A percentile compares a stretch with the other conserved stretches of the same genome.
phyloP scores from a whole-genome alignment of 1,140 invertebrate genomes.

The Tigriopus japonicus region DNA sequence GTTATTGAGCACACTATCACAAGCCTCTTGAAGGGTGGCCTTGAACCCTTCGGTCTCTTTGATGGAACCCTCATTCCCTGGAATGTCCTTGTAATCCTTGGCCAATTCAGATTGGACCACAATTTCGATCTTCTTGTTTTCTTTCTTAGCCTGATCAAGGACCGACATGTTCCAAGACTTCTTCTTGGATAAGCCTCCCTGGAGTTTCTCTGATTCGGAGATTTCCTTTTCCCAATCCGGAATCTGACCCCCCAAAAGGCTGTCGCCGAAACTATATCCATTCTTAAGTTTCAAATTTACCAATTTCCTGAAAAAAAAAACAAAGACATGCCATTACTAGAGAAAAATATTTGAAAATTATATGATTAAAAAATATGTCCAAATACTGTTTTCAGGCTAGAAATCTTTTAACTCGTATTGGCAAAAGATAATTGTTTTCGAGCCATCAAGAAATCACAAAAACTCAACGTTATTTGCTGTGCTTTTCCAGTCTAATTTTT shows the following conservation, averaged over 20 bases:
- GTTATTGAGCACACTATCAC: not conserved
- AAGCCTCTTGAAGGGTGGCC: not conserved
- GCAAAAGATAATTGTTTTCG: too few relatives aligned
- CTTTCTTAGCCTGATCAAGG: not conserved
- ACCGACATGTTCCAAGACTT: not conserved
- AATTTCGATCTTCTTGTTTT: not conserved
- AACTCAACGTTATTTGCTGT: too few relatives aligned
- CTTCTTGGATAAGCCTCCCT: not conserved
- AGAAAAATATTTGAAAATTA: not conserved
- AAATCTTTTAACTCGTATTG: too few relatives aligned
- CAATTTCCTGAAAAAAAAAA: not conserved
- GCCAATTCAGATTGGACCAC: not conserved
- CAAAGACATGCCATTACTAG: not conserved
- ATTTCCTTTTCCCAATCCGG: not conserved
- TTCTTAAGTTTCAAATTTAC: not conserved
- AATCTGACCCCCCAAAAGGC: not conserved
- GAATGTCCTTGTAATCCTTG: not conserved
- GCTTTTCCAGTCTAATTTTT: too few relatives aligned
- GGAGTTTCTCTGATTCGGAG: not conserved
- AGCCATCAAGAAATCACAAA: too few relatives aligned
- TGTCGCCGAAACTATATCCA: not conserved
- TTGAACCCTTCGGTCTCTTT: not conserved
- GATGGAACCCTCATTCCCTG: not conserved
- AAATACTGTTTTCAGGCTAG: too few relatives aligned
- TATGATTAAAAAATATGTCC: too few relatives aligned